phyloP scores from a whole-genome alignment of 1,140 invertebrate genomes.

The Cryptotermes secundus region DNA sequence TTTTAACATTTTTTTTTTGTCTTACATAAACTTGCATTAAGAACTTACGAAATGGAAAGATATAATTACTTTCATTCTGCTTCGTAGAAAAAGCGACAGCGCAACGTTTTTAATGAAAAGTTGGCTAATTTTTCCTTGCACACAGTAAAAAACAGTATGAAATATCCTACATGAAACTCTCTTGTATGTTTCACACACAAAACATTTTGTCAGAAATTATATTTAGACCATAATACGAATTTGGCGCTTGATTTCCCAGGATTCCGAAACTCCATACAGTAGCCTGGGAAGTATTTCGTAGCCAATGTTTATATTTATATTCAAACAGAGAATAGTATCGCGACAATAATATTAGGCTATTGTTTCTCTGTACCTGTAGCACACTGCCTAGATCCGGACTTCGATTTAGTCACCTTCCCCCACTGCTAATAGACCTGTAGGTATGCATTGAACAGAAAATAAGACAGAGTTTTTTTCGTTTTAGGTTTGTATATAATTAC shows the following conservation, averaged over 20 bases:
- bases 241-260: neutral
- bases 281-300: neutral
- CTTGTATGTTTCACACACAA: neutral
- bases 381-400: neutral
- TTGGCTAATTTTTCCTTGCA: neutral
- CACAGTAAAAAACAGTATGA: slow-evolving; percentile 28
- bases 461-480: too few relatives aligned
- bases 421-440: too few relatives aligned
- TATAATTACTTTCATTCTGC: neutral
- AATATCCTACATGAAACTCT: slow-evolving; percentile 9
- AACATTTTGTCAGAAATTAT: slow-evolving; percentile 14
- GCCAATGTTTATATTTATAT: neutral
- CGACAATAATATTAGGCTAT: neutral
- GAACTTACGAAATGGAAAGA: neutral
- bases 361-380: neutral
- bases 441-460: too few relatives aligned
- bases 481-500: too few relatives aligned
- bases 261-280: neutral
- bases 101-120: neutral
- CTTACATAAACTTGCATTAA: neutral
- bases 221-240: neutral
- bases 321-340: neutral
- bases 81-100: slow-evolving; percentile 9
- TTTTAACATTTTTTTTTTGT: neutral
- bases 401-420: neutral